These are phyloP conservation scores for Drosophila anomalata DNA, from an alignment of 2,888 invertebrate species.

Conservation along the genomic window DNA sequence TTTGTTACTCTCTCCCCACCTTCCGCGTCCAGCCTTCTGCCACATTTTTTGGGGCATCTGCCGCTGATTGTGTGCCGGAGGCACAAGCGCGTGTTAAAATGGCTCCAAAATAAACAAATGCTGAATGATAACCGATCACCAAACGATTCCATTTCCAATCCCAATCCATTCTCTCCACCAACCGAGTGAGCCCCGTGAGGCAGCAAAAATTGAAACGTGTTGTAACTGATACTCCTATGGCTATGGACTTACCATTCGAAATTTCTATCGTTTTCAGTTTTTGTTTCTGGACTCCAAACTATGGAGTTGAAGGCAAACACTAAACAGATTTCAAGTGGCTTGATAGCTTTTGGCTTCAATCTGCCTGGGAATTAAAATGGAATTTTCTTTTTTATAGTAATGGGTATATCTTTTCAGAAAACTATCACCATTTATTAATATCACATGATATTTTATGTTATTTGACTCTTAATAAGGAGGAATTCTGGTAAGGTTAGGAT, in stretches of 20 bases:
- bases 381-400: slow-evolving; percentile 1
- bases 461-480: neutral
- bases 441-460: too few relatives aligned
- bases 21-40: neutral
- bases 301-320: slow-evolving; percentile 72
- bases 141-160: slow-evolving; percentile 47
- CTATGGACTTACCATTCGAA: slow-evolving; percentile 18
- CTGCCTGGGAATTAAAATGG: slow-evolving; percentile 13
- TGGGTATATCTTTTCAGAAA: neutral
- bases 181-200: slow-evolving; percentile 53
- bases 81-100: slow-evolving; percentile 73
- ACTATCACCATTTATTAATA: too few relatives aligned
- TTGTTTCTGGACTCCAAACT: slow-evolving; percentile 20
- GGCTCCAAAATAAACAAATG: slow-evolving; percentile 71
- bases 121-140: slow-evolving; percentile 68
- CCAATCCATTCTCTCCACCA: slow-evolving; percentile 16
- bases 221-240: slow-evolving; percentile 67
- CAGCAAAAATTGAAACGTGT: slow-evolving; percentile 75
- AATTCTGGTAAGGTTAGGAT: neutral
- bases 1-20: slow-evolving; percentile 5
- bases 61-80: slow-evolving; percentile 47
- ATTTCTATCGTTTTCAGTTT: slow-evolving; percentile 23
- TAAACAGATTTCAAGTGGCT: slow-evolving; percentile 39
- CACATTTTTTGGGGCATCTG: slow-evolving; percentile 9
- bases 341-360: slow-evolving; percentile 25